These are phyloP conservation scores for Drosophila seguyi DNA, from an alignment of 1,140 invertebrate species.

Conservation along the genomic window DNA sequence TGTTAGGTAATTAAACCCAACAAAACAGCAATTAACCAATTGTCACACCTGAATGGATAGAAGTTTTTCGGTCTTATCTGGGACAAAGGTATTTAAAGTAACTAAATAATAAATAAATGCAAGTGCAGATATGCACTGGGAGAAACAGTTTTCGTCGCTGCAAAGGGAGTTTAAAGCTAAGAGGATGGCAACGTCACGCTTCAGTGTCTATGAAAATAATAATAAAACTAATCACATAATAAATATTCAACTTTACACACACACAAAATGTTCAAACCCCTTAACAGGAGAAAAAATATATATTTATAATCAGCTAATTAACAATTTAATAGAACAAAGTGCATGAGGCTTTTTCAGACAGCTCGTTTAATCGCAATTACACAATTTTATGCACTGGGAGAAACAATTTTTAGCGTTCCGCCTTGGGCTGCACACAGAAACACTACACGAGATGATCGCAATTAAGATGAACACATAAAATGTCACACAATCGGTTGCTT, in stretches of 20 bases:
- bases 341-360: slow-evolving; percentile 1
- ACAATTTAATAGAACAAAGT: background rate
- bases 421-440: background rate
- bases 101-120: background rate
- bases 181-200: background rate
- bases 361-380: background rate
- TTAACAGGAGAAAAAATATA: background rate
- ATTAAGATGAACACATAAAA: background rate
- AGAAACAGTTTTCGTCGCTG: background rate
- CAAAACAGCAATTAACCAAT: background rate
- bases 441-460: background rate
- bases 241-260: background rate
- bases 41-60: background rate
- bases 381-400: slow-evolving; percentile 2
- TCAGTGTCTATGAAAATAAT: slow-evolving; percentile 8
- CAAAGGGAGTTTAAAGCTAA: background rate
- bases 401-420: background rate
- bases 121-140: slow-evolving; percentile 7
- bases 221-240: slow-evolving; percentile 1
- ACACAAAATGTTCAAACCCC: background rate
- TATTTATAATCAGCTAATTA: background rate
- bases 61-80: slow-evolving; percentile 5
- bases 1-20: background rate
- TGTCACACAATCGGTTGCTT: slow-evolving; percentile 5
- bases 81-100: slow-evolving; percentile 1